Base-by-base conservation (phyloP, 2,888 invertebrate genomes). In the Mythimna impura region DNA sequence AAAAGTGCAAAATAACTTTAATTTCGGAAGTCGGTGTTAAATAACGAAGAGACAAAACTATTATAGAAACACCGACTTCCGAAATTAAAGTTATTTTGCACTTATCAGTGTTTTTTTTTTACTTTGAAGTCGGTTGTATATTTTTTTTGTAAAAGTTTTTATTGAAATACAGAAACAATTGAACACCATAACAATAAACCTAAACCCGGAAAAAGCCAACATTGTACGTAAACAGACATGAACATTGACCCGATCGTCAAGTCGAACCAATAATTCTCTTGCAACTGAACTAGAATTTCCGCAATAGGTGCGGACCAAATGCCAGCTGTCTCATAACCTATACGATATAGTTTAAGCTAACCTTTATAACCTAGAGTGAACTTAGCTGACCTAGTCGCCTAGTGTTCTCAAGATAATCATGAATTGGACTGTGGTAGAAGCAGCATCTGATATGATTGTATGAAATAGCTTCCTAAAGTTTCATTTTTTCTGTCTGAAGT, bases 251-350 rank as follows among this genome's bases (percentile, higher is more conserved):
- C 68, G 62, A 62, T 74, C 69, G 14, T 47, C 57, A 47, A 73
- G 66, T 66, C 50, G 50, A 60, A 60, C 66, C 54, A 57, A 66
- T 68, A 69, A 68, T 63, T 71, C 58, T 66, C 61, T 55, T 30
- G 54, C 30, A 36, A 36, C 25, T 80, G 80, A 47, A 70, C 71
- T 86, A 77, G 66, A 75, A 74, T 79, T 66, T 75, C 81, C 66
- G 69, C 69, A 77, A 75, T 71, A 55, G 70, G 66, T 67, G 73
- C 50, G 60, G 80, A 69, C 63, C 72, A 76, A 76, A 73, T 77
- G 74, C 69, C 72, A 73, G 67, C 65, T 72, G 83, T 72, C 67
- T 75, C 54, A 68, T 69, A 73, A 22, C 62, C 61, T 76, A 72
- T 62, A 55, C 60, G 52, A 52, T 76, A 73, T 80, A 73, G 65